A percentile compares a stretch with the other conserved stretches of the same genome.
phyloP scores from a whole-genome alignment of 2,888 invertebrate species.

The Aquatica leii region DNA sequence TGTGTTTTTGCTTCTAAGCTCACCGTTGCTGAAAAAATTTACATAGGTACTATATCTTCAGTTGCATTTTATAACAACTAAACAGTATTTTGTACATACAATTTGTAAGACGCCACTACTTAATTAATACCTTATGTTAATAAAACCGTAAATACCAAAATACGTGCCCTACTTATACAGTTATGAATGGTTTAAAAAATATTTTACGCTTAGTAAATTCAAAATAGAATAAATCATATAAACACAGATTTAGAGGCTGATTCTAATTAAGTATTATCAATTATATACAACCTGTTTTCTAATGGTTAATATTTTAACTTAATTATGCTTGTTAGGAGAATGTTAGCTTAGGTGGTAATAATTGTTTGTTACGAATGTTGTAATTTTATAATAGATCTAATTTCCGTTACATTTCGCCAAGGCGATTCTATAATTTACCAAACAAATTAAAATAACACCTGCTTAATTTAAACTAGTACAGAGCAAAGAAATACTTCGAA shows the following conservation, averaged over 20 bases:
- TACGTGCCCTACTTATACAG: no score
- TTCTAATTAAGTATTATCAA: neutral
- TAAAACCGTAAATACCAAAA: no score
- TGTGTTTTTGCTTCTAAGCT: no score
- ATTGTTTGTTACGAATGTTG: neutral
- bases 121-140: no score
- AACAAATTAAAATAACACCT: conserved; percentile 12
- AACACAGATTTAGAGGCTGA: no score
- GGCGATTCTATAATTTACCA: neutral
- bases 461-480: conserved; percentile 4
- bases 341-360: neutral
- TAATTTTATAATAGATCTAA: neutral
- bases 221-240: neutral
- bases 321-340: neutral
- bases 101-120: no score
- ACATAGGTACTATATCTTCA: no score
- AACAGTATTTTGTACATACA: no score
- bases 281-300: neutral
- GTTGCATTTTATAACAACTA: no score
- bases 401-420: neutral
- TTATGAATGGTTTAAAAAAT: neutral
- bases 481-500: no score
- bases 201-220: neutral
- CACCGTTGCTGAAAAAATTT: no score
- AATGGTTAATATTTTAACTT: conserved; percentile 2